phyloP scores from a whole-genome alignment of 2,888 invertebrate genomes.

The Drosophila birchii region DNA sequence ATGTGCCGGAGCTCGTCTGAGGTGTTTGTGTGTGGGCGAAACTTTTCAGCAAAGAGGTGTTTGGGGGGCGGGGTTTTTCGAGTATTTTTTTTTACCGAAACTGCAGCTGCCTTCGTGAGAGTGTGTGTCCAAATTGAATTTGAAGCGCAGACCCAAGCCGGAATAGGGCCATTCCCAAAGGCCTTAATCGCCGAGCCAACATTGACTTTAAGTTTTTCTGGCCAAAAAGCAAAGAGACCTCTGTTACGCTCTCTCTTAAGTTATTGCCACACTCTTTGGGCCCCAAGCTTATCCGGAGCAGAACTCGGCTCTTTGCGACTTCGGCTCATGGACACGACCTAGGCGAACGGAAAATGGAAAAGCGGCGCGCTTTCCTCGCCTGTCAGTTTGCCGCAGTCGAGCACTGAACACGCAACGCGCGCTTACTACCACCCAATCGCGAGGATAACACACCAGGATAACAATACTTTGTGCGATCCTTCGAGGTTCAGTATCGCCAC shows the following conservation, averaged over 20 bases:
- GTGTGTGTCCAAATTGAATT: constrained; percentile 61
- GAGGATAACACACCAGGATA: constrained; percentile 39
- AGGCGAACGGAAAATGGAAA: constrained; percentile 43
- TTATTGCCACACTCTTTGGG: constrained; percentile 6
- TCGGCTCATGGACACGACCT: constrained; percentile 60
- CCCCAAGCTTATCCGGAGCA: constrained; percentile 38
- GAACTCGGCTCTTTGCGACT: constrained; percentile 28
- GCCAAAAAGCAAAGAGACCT: constrained; percentile 10
- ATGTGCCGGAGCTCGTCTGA: constrained; percentile 42
- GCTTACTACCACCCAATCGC: constrained; percentile 27
- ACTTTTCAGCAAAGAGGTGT: constrained; percentile 13
- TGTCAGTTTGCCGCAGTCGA: constrained; percentile 78
- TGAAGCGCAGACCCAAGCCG: constrained; percentile 52
- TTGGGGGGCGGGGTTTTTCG: not conserved
- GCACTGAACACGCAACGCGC: constrained; percentile 69
- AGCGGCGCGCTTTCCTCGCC: constrained; percentile 42
- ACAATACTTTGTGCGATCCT: constrained; percentile 27
- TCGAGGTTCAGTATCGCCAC: constrained; percentile 32
- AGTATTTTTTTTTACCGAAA: constrained; percentile 17
- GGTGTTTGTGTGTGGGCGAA: constrained; percentile 36
- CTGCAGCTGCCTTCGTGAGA: constrained; percentile 38
- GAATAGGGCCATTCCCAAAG: constrained; percentile 47
- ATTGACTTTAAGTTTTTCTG: constrained; percentile 24
- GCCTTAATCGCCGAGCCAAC: constrained; percentile 27
- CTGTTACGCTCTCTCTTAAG: constrained; percentile 49